Evolutionary conservation across 2,888 invertebrate species (phyloP).

Genomic region (Eupeodes latifasciatus): DNA sequence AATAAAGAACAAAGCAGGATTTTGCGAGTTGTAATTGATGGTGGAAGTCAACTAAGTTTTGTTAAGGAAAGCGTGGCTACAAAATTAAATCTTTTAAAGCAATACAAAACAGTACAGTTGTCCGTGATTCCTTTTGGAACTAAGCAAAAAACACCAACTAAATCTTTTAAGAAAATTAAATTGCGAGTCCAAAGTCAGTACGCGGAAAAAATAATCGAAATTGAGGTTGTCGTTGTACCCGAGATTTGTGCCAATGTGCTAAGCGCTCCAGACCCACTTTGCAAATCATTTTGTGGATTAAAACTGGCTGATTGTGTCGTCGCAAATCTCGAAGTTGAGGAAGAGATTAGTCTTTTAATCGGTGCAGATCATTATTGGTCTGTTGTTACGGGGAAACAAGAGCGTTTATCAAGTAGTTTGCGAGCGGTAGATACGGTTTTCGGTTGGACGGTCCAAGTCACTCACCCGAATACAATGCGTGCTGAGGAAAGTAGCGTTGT

Average conservation of each 20-base stretch:
- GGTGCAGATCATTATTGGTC: constrained; percentile 6
- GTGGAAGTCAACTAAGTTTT: constrained; percentile 40
- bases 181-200: constrained; percentile 18
- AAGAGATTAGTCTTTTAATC: constrained; percentile 7
- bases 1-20: constrained; percentile 16
- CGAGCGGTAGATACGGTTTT: constrained; percentile 5
- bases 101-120: constrained; percentile 14
- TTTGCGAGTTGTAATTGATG: constrained; percentile 38
- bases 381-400: not conserved
- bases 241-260: constrained; percentile 39
- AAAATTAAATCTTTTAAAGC: constrained; percentile 4
- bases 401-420: not conserved
- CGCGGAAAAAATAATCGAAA: not conserved
- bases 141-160: not conserved
- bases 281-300: not conserved
- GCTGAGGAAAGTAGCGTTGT: not conserved
- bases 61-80: constrained; percentile 15
- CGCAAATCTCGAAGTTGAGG: constrained; percentile 11
- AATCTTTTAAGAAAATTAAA: constrained; percentile 32
- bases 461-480: constrained; percentile 1
- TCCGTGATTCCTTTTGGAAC: constrained; percentile 19
- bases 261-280: no score
- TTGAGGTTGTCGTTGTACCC: constrained; percentile 28
- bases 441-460: constrained; percentile 41
- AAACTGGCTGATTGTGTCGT: constrained; percentile 36